Base-by-base conservation (phyloP, 2,113 vertebrate species). In the Limnothrissa miodon region DNA sequence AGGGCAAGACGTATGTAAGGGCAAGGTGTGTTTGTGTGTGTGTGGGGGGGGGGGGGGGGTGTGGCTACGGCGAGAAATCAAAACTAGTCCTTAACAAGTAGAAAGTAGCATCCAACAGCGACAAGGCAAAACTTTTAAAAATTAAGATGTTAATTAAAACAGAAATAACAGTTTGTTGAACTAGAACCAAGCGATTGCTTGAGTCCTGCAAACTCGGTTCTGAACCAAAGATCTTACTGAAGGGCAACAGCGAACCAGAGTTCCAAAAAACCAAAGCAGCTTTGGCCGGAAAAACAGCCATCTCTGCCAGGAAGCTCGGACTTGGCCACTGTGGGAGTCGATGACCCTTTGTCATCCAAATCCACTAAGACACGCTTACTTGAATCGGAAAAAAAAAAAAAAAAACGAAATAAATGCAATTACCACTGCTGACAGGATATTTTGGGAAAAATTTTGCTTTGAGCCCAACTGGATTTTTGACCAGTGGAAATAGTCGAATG, bases 311-410 rank as follows among this genome's bases (percentile, higher is more conserved):
- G 29, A 74, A 33, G 33, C 66, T 74, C 10, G 36, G 36, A 74
- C 33, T 36, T 74, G 66, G 33, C 66, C 29, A 74, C 29, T 17
- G 25, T 36, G 66, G 66, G 13, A 74, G 66, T 5, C 25, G 13
- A 74, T 74, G 66, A 74, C 66, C 66, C 66, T 74, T 74, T 33
- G 66, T 74, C 66, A 74, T 74, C 11, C 36, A 29, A 74, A 74
- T 36, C 25, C 25, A 33, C 66, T 17, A 74, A 74, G 29, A 74
- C 66, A 74, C 36, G 29, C 66, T 74, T 74, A 29, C 29, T 13
- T 74, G 66, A 74, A 29, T 29, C 5, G 66, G 36, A 74, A 36
- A 74, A 74, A 11, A 1, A 36, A 33, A 74, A 11, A 36, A 74
- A 74, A 74, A 36, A 74, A 74, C 29, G 0, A 36, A 33, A 74